phyloP scores from a whole-genome alignment of 2,113 vertebrate genomes.

The Arvicanthis niloticus region DNA sequence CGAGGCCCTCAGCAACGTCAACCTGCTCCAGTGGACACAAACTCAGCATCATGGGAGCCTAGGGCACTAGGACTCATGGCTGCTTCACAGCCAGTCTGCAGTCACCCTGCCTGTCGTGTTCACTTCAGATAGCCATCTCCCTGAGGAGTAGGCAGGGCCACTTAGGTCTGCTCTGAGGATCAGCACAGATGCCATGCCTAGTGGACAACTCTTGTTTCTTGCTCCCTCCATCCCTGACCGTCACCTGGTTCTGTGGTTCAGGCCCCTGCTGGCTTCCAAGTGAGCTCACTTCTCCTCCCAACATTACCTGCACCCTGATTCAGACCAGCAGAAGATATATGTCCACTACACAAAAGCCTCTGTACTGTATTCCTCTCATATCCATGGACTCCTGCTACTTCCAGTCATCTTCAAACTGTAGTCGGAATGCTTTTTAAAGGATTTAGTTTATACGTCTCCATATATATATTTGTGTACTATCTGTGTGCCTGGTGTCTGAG shows the following conservation, averaged over 20 bases:
- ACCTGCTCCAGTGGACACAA: not conserved
- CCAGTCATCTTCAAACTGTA: not conserved
- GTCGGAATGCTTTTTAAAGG: not conserved
- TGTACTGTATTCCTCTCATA: not conserved
- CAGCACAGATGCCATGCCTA: not conserved
- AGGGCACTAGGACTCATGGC: not conserved
- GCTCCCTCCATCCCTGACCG: not conserved
- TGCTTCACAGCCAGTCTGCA: not conserved
- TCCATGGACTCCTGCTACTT: fast-evolving
- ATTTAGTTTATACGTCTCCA: not conserved
- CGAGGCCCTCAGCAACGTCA: fast-evolving
- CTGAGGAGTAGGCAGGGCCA: not conserved
- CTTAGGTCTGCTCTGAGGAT: not conserved
- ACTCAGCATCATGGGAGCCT: not conserved
- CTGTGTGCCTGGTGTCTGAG: not conserved
- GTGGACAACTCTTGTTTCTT: not conserved
- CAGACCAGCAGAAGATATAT: not conserved
- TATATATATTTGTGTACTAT: not conserved
- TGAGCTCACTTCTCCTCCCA: not conserved
- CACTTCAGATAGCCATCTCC: not conserved
- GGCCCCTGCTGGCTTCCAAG: not conserved
- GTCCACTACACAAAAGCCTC: too few relatives aligned
- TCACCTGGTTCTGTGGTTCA: not conserved
- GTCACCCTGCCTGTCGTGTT: not conserved
- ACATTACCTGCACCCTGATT: not conserved